Percentiles rank a stretch among this genome's conserved stretches.
Evolutionary conservation across 2,113 vertebrate species (phyloP).

Genomic region (Heterocephalus glaber): DNA sequence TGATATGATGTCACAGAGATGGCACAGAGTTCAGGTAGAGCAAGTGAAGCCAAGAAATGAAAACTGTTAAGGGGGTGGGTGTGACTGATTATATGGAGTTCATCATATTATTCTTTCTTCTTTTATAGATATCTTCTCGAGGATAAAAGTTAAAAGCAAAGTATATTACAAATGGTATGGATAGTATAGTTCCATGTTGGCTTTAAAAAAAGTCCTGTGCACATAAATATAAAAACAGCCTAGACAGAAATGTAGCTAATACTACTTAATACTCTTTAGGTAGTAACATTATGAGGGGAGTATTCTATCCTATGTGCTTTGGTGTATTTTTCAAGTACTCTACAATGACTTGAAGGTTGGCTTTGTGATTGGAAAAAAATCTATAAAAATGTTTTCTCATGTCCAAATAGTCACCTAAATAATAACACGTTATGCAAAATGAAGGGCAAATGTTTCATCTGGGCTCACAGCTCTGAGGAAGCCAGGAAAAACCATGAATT

Average conservation of each 20-base stretch:
- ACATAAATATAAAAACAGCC: not conserved
- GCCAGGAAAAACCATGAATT: not conserved
- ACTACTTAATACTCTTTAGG: not conserved
- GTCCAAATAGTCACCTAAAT: constrained; percentile 1
- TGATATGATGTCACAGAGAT: not conserved
- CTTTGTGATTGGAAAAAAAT: not conserved
- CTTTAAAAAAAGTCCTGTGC: not conserved
- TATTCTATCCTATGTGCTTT: not conserved
- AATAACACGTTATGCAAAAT: not conserved
- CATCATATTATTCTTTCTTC: not conserved
- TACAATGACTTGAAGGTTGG: not conserved
- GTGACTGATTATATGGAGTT: not conserved
- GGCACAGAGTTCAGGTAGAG: not conserved
- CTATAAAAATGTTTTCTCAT: not conserved
- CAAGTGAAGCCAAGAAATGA: not conserved
- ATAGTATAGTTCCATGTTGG: not conserved
- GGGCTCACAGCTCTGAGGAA: not conserved
- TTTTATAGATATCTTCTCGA: not conserved
- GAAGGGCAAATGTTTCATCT: not conserved
- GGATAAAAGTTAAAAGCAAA: constrained; percentile 14
- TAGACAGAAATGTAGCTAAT: not conserved
- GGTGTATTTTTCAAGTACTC: constrained; percentile 2
- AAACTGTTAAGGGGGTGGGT: not conserved
- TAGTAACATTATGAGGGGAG: not conserved
- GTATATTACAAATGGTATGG: not conserved